Conservation (phyloP, 2,113 vertebrate genomes). For the Cacatua alba region DNA sequence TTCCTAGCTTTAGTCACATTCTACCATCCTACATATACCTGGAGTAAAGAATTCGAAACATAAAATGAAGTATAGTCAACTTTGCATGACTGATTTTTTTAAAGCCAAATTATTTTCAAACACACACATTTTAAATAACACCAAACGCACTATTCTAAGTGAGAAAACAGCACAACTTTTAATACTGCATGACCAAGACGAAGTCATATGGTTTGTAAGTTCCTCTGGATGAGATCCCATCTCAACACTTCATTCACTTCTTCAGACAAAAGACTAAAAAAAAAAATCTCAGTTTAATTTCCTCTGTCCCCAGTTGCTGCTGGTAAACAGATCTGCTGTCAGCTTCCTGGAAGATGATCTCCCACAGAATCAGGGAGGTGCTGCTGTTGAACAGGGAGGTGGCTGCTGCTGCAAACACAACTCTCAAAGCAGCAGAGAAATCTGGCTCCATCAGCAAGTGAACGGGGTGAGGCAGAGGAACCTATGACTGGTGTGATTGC, state of each 20-base stretch:
- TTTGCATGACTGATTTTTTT: not conserved
- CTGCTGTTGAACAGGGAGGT: not conserved
- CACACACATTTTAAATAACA: not conserved
- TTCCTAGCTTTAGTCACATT: not conserved
- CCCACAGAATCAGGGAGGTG: slow-evolving; percentile 2
- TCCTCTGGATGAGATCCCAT: not conserved
- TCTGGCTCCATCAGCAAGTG: not conserved
- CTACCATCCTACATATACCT: not conserved
- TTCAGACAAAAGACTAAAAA: not conserved
- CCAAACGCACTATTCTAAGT: not conserved
- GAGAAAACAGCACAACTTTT: not conserved
- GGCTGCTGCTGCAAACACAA: not conserved
- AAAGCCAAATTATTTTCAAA: not conserved
- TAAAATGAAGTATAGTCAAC: not conserved
- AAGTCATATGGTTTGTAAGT: not conserved
- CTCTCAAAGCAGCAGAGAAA: not conserved
- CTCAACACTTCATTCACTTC: not conserved
- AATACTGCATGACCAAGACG: not conserved
- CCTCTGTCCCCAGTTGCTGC: not conserved
- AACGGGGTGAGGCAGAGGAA: not conserved
- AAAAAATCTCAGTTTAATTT: not conserved
- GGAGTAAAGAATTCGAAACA: not conserved
- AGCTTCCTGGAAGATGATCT: slow-evolving; percentile 20
- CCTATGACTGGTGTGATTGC: not conserved
- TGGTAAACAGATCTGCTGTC: not conserved